Evolutionary conservation across 2,888 invertebrate species (phyloP).

Genomic region (Geophilus truncorum): DNA sequence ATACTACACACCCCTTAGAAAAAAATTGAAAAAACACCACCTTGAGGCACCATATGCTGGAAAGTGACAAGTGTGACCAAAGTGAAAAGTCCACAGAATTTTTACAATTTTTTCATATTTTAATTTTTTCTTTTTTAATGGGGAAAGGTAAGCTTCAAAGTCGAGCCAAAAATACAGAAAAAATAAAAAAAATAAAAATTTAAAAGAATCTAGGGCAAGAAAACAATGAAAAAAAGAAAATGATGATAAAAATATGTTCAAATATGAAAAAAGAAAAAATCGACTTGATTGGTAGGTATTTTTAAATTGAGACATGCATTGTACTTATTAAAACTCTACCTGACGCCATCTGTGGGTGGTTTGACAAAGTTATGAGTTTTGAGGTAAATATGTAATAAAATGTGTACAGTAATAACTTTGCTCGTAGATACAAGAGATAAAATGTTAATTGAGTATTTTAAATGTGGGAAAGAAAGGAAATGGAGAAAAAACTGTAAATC

Average conservation of each 20-base stretch:
- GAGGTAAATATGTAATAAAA: too few species aligned
- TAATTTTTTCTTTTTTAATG: not conserved
- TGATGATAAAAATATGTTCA: too few species aligned
- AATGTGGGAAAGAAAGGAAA: too few species aligned
- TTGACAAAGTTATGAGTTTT: not conserved
- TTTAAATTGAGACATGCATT: not conserved
- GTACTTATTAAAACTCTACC: not conserved
- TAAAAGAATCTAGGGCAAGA: not conserved
- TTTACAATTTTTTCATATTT: not conserved
- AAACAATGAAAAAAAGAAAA: not conserved
- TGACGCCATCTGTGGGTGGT: not conserved
- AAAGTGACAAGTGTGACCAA: conserved; percentile 12
- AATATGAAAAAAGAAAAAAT: not conserved
- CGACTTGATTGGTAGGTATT: not conserved
- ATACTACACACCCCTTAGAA: not conserved
- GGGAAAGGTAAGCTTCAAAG: not conserved
- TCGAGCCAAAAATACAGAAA: not conserved
- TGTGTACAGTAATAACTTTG: too few species aligned
- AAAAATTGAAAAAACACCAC: not conserved
- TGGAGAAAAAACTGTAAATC: not conserved
- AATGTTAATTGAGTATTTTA: too few species aligned
- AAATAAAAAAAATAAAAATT: not conserved
- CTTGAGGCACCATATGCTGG: not conserved
- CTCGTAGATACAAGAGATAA: too few species aligned
- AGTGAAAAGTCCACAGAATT: not conserved